Base-by-base conservation (phyloP, 2,797 vertebrate genomes). In the Buphagus erythrorhynchus region DNA sequence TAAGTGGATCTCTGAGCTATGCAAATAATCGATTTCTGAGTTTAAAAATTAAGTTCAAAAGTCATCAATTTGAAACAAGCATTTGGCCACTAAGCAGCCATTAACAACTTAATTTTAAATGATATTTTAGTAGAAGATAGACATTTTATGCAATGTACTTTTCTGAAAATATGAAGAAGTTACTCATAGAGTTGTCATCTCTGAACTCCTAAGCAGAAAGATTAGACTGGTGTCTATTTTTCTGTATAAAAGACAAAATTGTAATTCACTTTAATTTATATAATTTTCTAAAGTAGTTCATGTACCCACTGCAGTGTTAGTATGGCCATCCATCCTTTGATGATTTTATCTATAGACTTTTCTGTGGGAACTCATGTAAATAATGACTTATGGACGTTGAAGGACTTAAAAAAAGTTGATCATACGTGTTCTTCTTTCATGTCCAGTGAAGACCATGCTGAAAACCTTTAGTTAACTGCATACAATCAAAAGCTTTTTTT, bases 391-490 rank as follows among this genome's bases (percentile, higher is more conserved):
- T 6, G 35, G 51, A 91, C 55, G 45, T 38, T 55, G 48, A 54
- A 72, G 13, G 16, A 38, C 10, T 72, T 46, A 28, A 0, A 49
- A 35, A 80, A 71, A 73, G 88, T 36, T 90, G 68, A 86, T 85
- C 35, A 69, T 13, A 73, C 5, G 4, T 91, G 66, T 91, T 96
- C 78, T 94, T 95, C 58, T 89, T 95, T 96, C 87, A 49, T 88
- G 73, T 88, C 92, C 68, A 97, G 94, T 97, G 76, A 95, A 95
- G 62, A 54, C 62, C 52, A 61, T 73, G 78, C 71, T 91, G 67
- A 88, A 97, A 81, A 36, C 71, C 77, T 92, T 95, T 77, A 93
- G 83, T 90, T 97, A 97, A 82, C 94, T 96, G 48, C 77, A 88
- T 38, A 24, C 75, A 96, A 97, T 93, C 52, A 71, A 92, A 91